Evolutionary conservation across 1,140 invertebrate species (phyloP).

Genomic region (Procambarus clarkii): DNA sequence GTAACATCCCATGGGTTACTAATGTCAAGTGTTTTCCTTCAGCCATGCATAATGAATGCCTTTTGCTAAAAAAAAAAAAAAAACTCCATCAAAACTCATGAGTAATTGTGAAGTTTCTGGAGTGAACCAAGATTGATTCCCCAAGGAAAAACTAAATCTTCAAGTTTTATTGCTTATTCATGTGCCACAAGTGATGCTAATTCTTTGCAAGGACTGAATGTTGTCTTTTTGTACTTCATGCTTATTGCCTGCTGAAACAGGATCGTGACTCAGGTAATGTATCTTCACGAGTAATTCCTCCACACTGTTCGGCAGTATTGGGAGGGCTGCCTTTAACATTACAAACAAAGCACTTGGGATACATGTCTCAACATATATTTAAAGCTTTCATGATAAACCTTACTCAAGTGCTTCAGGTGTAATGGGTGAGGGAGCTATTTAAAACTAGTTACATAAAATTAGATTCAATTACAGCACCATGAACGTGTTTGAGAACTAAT

Average conservation of each 20-base stretch:
- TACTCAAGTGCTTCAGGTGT: neutral
- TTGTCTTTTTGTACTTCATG: constrained; percentile 19
- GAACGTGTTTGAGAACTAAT: neutral
- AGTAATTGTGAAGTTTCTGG: no score
- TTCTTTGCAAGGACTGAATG: constrained; percentile 26
- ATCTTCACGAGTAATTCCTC: neutral
- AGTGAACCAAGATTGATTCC: no score
- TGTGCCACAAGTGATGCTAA: neutral
- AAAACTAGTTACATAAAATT: neutral
- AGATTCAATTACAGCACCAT: neutral
- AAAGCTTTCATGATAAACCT: neutral
- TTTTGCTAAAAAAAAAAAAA: no score
- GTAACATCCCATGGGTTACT: no score
- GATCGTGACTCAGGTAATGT: constrained; percentile 30
- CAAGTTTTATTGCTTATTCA: neutral
- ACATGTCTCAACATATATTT: neutral
- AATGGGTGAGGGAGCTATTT: neutral
- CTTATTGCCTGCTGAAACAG: constrained; percentile 32
- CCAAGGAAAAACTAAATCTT: neutral
- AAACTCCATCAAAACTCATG: no score
- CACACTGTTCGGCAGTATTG: neutral
- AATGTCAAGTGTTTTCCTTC: no score
- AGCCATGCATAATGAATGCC: no score
- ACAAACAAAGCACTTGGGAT: neutral
- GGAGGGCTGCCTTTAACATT: neutral